Percentiles rank a stretch among this genome's conserved stretches.
Evolutionary conservation across 1,140 invertebrate genomes (phyloP).

Genomic region (Temnothorax nylanderi): DNA sequence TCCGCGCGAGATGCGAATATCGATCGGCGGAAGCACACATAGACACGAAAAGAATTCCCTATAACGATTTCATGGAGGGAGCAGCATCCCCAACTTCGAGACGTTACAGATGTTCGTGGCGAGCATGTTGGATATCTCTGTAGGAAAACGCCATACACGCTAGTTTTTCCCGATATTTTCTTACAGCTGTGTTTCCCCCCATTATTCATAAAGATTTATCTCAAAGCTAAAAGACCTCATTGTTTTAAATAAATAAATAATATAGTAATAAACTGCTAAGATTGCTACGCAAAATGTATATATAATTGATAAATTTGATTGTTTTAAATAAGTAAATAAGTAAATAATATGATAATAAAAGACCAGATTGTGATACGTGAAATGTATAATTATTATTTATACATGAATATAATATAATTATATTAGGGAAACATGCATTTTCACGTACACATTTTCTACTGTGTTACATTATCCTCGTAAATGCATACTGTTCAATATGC

Average conservation of each 20-base stretch:
- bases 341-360: background rate
- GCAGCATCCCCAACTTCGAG: slow-evolving; percentile 24
- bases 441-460: background rate
- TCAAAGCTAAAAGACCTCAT: background rate
- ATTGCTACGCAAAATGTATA: background rate
- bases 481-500: background rate
- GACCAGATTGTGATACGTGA: background rate
- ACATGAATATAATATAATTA: background rate
- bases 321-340: background rate
- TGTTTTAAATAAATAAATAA: background rate
- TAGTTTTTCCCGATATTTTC: slow-evolving; percentile 9
- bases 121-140: slow-evolving; percentile 26
- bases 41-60: slow-evolving; percentile 53
- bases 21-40: slow-evolving; percentile 62
- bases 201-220: slow-evolving; percentile 1
- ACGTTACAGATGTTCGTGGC: slow-evolving; percentile 46
- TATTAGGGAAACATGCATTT: background rate
- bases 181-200: background rate
- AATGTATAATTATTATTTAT: background rate
- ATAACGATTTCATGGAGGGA: slow-evolving; percentile 44
- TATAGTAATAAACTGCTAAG: background rate
- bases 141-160: background rate
- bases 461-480: background rate
- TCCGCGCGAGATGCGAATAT: slow-evolving; percentile 62
- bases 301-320: too few relatives aligned